Conservation (phyloP, 2,797 vertebrate genomes). For the Amblyraja radiata region DNA sequence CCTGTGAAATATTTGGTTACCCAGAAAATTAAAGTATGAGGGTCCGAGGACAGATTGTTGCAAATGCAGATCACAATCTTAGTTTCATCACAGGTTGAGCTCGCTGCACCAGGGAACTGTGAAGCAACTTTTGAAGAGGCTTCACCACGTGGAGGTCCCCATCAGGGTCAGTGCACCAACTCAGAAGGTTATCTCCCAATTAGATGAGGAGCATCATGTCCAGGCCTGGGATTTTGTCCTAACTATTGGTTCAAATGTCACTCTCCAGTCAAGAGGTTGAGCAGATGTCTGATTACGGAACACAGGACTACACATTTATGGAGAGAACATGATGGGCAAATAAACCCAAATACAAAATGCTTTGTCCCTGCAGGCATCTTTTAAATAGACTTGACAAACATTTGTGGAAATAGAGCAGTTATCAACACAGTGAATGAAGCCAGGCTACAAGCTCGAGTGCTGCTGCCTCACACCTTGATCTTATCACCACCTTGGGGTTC, state of each 20-base stretch:
- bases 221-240: no score
- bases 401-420: conserved; percentile 65
- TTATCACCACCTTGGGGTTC: no score
- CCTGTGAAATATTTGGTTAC: neutral
- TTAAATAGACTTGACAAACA: conserved; percentile 46
- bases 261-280: neutral
- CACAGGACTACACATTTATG: neutral
- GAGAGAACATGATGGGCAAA: neutral
- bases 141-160: neutral
- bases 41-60: no score
- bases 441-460: conserved; percentile 42
- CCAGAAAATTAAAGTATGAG: neutral
- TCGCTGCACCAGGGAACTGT: neutral
- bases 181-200: neutral
- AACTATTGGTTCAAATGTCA: neutral
- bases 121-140: neutral
- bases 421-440: conserved; percentile 58
- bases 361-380: neutral
- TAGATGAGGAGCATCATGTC: neutral
- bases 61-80: neutral
- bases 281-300: neutral
- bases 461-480: no score
- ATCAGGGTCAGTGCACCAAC: no score
- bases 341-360: neutral
- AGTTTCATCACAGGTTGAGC: neutral